Base-by-base conservation (phyloP, 2,113 vertebrate genomes). In the Misgurnus anguillicaudatus region DNA sequence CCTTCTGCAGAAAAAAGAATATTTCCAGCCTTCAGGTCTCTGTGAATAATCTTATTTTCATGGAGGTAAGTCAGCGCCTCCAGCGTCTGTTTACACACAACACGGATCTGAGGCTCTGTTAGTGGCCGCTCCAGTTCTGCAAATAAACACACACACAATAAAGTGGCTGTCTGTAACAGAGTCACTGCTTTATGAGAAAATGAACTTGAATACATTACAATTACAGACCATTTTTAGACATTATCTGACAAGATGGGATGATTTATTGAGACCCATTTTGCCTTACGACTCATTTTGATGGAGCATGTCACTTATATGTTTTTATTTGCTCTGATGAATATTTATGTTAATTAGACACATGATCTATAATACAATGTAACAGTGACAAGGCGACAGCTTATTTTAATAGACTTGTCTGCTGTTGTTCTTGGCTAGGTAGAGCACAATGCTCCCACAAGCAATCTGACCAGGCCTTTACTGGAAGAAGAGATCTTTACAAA, bases 11-110 rank as follows among this genome's bases (percentile, higher is more conserved):
- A 95, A 83, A 99, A 95, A 80, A 99, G 97, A 87, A 99, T 98
- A 87, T 98, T 99, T 72, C 98, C 96, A 81, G 98, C 98, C 88
- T 99, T 99, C 82, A 99, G 88, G 89, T 99, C 98, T 90, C 98
- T 93, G 88, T 99, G 98, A 90, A 99, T 99, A 85, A 99, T 93
- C 92, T 97, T 99, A 90, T 92, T 97, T 88, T 99, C 96, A 78
- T 99, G 98, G 83, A 99, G 93, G 91, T 99, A 98, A 84, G 87
- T 82, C 90, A 99, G 80, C 0, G 98, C 98, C 78, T 98, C 96
- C 87, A 98, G 88, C 21, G 95, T 95, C 91, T 99, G 96, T 80
- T 89, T 95, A 89, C 98, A 99, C 86, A 99, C 96, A 85, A 98
- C 96, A 77, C 94, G 95, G 87, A 99, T 99, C 91, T 98, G 97